Percentiles rank a stretch among this genome's conserved stretches.
These are phyloP conservation scores for Perizoma flavofasciatum DNA, from an alignment of 2,888 invertebrate genomes.

Conservation along the genomic window DNA sequence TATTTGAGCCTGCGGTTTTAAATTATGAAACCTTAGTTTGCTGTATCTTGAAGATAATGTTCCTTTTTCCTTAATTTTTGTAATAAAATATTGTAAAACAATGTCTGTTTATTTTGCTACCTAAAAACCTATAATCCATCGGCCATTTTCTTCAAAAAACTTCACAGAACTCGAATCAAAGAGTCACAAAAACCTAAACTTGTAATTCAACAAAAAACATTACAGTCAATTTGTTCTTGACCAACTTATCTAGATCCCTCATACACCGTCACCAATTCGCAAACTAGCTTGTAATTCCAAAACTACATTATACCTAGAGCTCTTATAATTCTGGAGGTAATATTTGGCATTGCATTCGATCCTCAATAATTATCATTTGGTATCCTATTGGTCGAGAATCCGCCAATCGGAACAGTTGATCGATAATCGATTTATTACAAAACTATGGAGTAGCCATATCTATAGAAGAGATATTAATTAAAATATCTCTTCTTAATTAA, in stretches of 20 bases:
- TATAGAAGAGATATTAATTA: neutral
- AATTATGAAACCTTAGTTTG: slow-evolving; percentile 28
- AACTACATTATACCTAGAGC: slow-evolving; percentile 37
- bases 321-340: slow-evolving; percentile 46
- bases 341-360: slow-evolving; percentile 57
- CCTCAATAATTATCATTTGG: slow-evolving; percentile 56
- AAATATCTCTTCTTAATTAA: too few relatives aligned
- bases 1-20: slow-evolving; percentile 30
- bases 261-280: slow-evolving; percentile 21
- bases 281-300: slow-evolving; percentile 36
- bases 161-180: slow-evolving; percentile 40
- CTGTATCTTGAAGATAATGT: slow-evolving; percentile 49
- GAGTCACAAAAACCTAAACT: slow-evolving; percentile 36
- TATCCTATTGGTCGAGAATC: slow-evolving; percentile 59
- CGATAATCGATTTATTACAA: slow-evolving; percentile 58
- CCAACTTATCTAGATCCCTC: slow-evolving; percentile 42
- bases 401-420: slow-evolving; percentile 66
- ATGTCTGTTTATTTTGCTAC: slow-evolving; percentile 23
- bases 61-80: slow-evolving; percentile 57
- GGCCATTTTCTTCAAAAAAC: slow-evolving; percentile 35
- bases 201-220: slow-evolving; percentile 39
- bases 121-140: slow-evolving; percentile 13
- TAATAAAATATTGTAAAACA: slow-evolving; percentile 48
- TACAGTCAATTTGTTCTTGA: slow-evolving; percentile 19
- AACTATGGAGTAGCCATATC: slow-evolving; percentile 52